Percentiles rank a stretch among this genome's conserved stretches.
These are phyloP conservation scores for Ciconia nigra DNA, from an alignment of 2,797 vertebrate species.

Conservation along the genomic window DNA sequence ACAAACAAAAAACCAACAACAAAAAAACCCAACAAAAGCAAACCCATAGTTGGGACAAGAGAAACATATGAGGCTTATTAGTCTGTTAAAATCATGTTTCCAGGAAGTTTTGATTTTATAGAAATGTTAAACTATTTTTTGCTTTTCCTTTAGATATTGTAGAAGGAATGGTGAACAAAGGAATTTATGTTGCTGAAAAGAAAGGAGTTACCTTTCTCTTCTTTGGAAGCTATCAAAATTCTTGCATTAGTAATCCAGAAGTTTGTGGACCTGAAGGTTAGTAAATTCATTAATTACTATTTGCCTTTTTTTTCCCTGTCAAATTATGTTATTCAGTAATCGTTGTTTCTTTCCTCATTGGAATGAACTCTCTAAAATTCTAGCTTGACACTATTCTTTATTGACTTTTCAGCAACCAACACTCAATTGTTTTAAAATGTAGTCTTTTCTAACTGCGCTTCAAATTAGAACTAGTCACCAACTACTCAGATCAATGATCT, in stretches of 20 bases:
- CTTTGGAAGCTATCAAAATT: slow-evolving; percentile 86
- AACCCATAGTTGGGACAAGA: fast-evolving
- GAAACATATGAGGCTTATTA: background rate
- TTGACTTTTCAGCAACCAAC: background rate
- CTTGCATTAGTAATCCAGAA: slow-evolving; percentile 91
- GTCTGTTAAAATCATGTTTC: background rate
- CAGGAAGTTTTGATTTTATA: background rate
- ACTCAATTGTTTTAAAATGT: background rate
- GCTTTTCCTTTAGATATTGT: slow-evolving; percentile 84
- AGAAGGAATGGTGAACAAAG: slow-evolving; percentile 93
- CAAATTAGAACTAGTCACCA: background rate
- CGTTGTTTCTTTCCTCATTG: background rate
- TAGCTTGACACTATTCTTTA: background rate
- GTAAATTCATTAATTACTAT: background rate
- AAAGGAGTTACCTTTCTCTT: slow-evolving; percentile 87
- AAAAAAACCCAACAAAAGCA: background rate
- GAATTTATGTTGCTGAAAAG: slow-evolving; percentile 86
- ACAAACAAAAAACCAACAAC: background rate
- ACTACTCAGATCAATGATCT: background rate
- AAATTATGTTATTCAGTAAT: background rate
- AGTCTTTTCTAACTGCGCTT: background rate
- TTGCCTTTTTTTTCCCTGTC: background rate
- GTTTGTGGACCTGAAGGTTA: slow-evolving; percentile 90
- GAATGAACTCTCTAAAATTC: background rate
- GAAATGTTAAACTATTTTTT: background rate